Evolutionary conservation across 37 sponge, comb jelly and placozoan species (phyloP).

Genomic region (Chondrilla cf. caribensis): DNA sequence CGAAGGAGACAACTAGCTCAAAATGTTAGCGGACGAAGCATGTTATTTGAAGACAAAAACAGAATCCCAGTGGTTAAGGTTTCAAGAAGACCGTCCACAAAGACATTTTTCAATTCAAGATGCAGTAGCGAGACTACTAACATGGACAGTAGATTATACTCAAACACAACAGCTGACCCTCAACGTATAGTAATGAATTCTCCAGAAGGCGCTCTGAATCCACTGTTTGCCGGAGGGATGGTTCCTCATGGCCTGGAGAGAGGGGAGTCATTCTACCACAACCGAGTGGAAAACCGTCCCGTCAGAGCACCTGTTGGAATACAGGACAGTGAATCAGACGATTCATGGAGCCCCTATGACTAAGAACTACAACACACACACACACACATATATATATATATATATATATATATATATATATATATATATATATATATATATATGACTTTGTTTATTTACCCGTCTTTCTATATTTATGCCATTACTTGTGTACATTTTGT

Average conservation of each 20-base stretch:
- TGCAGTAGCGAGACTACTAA: not conserved
- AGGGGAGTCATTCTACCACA: too few relatives aligned
- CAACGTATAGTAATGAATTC: not conserved
- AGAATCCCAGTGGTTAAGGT: slow-evolving; percentile 13
- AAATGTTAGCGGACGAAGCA: not conserved
- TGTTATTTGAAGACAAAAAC: slow-evolving; percentile 10
- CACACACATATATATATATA: too few relatives aligned
- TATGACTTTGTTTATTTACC: too few relatives aligned
- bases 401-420: too few relatives aligned
- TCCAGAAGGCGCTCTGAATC: slow-evolving; percentile 18
- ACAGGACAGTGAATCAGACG: not conserved
- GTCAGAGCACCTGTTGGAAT: not conserved
- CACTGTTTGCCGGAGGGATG: slow-evolving; percentile 1
- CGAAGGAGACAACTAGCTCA: slow-evolving; percentile 2
- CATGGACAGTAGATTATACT: not conserved
- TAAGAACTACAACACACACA: too few relatives aligned
- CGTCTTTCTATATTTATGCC: too few relatives aligned
- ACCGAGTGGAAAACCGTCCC: too few relatives aligned
- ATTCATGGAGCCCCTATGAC: slow-evolving; percentile 18
- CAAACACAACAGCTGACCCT: slow-evolving; percentile 15
- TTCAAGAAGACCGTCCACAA: not conserved
- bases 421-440: too few relatives aligned
- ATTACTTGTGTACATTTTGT: too few relatives aligned
- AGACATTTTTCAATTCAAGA: not conserved
- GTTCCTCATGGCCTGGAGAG: too few relatives aligned